Evolutionary conservation across 2,888 invertebrate species (phyloP).

Genomic region (Cephalotes varians): DNA sequence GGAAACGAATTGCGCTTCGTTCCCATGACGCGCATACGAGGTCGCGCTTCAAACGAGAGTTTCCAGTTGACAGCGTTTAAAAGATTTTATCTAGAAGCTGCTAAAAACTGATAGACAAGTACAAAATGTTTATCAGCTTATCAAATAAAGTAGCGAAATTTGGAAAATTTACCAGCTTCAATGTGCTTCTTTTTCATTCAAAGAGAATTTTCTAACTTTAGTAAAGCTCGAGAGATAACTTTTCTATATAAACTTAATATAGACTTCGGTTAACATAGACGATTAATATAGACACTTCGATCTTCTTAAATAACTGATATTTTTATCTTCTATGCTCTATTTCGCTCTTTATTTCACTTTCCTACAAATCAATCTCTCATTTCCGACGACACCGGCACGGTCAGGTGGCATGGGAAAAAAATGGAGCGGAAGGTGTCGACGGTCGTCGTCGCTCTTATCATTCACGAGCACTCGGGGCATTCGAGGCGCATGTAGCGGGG

Average conservation of each 20-base stretch:
- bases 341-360: not conserved
- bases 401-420: slow-evolving; percentile 23
- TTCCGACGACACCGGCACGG: not conserved
- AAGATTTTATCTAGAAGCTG: not conserved
- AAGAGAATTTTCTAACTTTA: not conserved
- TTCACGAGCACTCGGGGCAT: slow-evolving; percentile 61
- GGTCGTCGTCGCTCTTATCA: slow-evolving; percentile 68
- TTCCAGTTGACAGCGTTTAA: not conserved
- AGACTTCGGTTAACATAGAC: not conserved
- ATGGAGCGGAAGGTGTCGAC: slow-evolving; percentile 45
- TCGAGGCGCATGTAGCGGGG: slow-evolving; percentile 43
- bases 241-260: not conserved
- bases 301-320: not conserved
- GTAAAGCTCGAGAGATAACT: too few species aligned
- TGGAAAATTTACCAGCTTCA: not conserved
- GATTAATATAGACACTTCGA: not conserved
- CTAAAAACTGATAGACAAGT: not conserved
- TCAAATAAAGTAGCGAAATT: not conserved
- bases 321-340: too few species aligned
- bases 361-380: slow-evolving; percentile 8
- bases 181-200: not conserved
- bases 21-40: not conserved
- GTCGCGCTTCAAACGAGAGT: not conserved
- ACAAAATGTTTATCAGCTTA: not conserved
- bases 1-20: not conserved